These are phyloP conservation scores for human DNA, from an alignment of 2,113 vertebrate species.

Conservation along the genomic window GRCh38 chr9:111706501-111707000, in stretches of 20 bases:
- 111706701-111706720: conserved; percentile 88
- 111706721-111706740: conserved; percentile 86
- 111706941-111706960: background rate
- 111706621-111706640: conserved; percentile 85
- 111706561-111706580: conserved; percentile 78
- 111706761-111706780: conserved; percentile 39
- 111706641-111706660: conserved; percentile 88
- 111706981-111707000: conserved; percentile 27
- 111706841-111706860: background rate
- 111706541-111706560: background rate
- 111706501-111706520: conserved; percentile 35
- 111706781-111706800: background rate
- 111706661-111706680: conserved; percentile 92
- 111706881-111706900: conserved; percentile 42
- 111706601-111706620: conserved; percentile 85
- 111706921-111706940: background rate
- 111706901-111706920: background rate
- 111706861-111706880: background rate
- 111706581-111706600: conserved; percentile 85
- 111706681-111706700: conserved; percentile 94
- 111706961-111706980: background rate
- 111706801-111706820: background rate
- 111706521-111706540: background rate
- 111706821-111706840: background rate
- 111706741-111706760: conserved; percentile 83